Evolutionary conservation across 2,888 invertebrate genomes (phyloP), one percentile per base, ranked within the genome.

Genomic region (Napeogenes sylphis): DNA sequence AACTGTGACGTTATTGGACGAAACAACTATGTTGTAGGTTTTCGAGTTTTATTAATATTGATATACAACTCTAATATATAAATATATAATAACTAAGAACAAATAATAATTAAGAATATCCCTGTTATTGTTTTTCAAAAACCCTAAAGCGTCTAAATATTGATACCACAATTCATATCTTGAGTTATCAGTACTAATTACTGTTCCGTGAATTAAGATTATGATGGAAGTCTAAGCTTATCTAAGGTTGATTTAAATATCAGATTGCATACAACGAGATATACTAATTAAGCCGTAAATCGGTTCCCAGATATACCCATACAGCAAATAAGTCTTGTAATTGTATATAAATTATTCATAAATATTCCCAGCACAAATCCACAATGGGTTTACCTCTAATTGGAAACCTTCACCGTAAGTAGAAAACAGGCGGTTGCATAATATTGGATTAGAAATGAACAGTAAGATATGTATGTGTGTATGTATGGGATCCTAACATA

Each of bases 321-420:
- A 8, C 10, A 4, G 4, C 35, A 47, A 47, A 47, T 47, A 42
- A 42, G 2, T 42, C 8, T 12, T 42, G 12, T 42, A 42, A 12
- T 42, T 42, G 30, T 30, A 30, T 30, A 51, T 51, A 12, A 51
- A 51, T 51, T 51, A 51, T 51, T 51, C 21, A 51, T 30, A 51
- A 30, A 51, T 30, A 30, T 51, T 51, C 51, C 12, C 30, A 6
- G 30, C 30, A 51, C 51, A 51, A 30, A 51, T 30, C 21, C 12
- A 30, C 21, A 4, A 5, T 30, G 21, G 51, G 12, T 6, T 21
- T 21, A 30, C 21, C 10, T 30, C 30, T 30, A 12, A 51, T 51
- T 51, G 51, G n/a, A 51, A 51, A 30, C 51, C 51, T 51, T 30
- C 8, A 6, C 51, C 30, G 51, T 51, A 51, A 51, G 21, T 51